Evolutionary conservation across 1,140 invertebrate genomes (phyloP).

Genomic region (Zaprionus vittiger): DNA sequence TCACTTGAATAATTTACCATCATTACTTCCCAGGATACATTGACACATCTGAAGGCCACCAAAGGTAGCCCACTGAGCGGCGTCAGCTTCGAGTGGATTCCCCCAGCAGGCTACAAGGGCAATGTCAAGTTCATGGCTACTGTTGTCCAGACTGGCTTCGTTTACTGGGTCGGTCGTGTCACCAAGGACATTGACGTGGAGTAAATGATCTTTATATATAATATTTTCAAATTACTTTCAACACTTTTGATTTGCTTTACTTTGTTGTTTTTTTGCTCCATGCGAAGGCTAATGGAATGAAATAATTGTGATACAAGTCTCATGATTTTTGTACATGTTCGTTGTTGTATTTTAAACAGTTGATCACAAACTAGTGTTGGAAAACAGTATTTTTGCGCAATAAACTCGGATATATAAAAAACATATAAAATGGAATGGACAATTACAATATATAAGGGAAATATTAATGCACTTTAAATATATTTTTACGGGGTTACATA

Average conservation of each 20-base stretch:
- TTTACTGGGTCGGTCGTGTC: slow-evolving; percentile 84
- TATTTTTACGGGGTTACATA: background rate
- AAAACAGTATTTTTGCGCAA: slow-evolving; percentile 66
- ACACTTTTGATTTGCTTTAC: slow-evolving; percentile 25
- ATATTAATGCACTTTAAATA: background rate
- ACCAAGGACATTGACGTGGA: slow-evolving; percentile 72
- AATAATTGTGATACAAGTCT: slow-evolving; percentile 67
- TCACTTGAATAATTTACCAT: background rate
- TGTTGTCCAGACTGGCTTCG: slow-evolving; percentile 83
- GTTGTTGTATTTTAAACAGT: slow-evolving; percentile 16
- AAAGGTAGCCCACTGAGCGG: slow-evolving; percentile 64
- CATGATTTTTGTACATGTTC: slow-evolving; percentile 48
- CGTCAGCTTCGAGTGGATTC: slow-evolving; percentile 74
- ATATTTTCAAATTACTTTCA: slow-evolving; percentile 15
- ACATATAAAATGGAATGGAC: background rate
- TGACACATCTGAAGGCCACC: slow-evolving; percentile 80
- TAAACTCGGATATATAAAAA: slow-evolving; percentile 49
- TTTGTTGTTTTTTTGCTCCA: slow-evolving; percentile 31
- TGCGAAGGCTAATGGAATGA: slow-evolving; percentile 34
- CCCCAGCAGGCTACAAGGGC: slow-evolving; percentile 80
- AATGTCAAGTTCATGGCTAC: slow-evolving; percentile 84
- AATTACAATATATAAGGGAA: background rate
- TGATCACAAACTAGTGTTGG: slow-evolving; percentile 17
- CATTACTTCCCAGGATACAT: slow-evolving; percentile 55
- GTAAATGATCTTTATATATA: slow-evolving; percentile 28